phyloP scores from a whole-genome alignment of 2,797 vertebrate genomes.

The Ptychadena robeensis region DNA sequence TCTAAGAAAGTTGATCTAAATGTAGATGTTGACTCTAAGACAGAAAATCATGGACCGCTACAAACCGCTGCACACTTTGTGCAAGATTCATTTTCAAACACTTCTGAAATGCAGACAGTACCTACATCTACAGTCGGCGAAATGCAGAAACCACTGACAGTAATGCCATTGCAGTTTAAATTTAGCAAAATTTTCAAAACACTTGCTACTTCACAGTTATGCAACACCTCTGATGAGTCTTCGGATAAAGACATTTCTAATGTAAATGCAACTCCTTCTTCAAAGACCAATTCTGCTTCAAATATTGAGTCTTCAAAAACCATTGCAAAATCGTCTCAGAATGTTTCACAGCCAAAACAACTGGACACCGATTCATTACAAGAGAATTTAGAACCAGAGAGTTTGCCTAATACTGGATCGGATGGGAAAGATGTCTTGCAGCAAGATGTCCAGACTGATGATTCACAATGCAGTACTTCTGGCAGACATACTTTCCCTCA shows the following conservation, averaged over 20 bases:
- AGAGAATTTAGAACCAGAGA: background rate
- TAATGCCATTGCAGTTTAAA: conserved; percentile 42
- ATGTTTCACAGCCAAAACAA: background rate
- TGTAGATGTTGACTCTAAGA: background rate
- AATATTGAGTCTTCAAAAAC: background rate
- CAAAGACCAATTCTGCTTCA: background rate
- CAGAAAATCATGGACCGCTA: background rate
- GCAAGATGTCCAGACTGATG: conserved; percentile 7
- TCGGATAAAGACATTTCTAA: conserved; percentile 8
- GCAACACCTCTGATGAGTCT: conserved; percentile 14
- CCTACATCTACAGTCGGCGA: background rate
- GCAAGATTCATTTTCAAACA: background rate
- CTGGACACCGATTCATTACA: background rate
- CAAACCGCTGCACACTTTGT: background rate
- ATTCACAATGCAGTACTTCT: background rate
- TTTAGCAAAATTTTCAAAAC: conserved; percentile 53
- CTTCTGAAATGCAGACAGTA: background rate
- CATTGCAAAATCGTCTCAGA: background rate
- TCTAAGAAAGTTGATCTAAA: background rate
- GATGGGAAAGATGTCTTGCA: background rate
- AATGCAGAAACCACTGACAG: background rate
- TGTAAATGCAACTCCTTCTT: background rate
- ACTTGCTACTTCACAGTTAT: conserved; percentile 15
- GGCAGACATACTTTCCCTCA: conserved; percentile 42
- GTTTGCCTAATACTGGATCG: background rate